Conservation (phyloP, 64 coral and sea anemone genomes). For the Montipora efflorescens region DNA sequence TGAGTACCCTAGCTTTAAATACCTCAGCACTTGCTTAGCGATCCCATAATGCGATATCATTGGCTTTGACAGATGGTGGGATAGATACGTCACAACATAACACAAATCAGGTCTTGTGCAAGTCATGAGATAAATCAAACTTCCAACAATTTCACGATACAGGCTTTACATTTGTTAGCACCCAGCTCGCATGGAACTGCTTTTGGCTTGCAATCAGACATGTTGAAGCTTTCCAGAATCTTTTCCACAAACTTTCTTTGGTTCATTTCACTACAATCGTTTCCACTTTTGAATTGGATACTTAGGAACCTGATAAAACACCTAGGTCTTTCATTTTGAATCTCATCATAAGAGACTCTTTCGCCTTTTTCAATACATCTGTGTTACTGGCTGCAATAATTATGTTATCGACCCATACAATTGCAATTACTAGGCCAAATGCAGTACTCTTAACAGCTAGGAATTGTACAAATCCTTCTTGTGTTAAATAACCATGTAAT, state of each 20-base stretch:
- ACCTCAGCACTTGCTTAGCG: constrained; percentile 61
- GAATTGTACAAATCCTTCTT: no score
- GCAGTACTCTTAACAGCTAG: not conserved
- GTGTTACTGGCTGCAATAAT: constrained; percentile 42
- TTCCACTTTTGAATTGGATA: no score
- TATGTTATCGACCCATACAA: constrained; percentile 69
- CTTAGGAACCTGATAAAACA: no score
- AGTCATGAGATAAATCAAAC: constrained; percentile 63
- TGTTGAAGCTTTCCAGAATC: constrained; percentile 59
- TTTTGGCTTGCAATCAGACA: constrained; percentile 68
- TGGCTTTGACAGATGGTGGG: constrained; percentile 52
- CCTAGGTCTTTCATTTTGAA: constrained; percentile 16
- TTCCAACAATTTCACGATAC: constrained; percentile 56
- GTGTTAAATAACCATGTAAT: no score
- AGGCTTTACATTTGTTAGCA: constrained; percentile 14
- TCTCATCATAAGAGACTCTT: no score
- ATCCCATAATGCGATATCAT: constrained; percentile 21
- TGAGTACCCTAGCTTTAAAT: constrained; percentile 39
- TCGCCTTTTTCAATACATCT: constrained; percentile 27
- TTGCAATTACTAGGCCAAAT: constrained; percentile 33
- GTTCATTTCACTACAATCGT: no score
- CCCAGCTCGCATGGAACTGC: constrained; percentile 56
- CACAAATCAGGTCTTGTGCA: constrained; percentile 65
- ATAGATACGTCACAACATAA: constrained; percentile 64
- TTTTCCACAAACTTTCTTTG: not conserved